phyloP scores from a whole-genome alignment of 2,888 invertebrate genomes.

The Polydrusus pterygomalis region DNA sequence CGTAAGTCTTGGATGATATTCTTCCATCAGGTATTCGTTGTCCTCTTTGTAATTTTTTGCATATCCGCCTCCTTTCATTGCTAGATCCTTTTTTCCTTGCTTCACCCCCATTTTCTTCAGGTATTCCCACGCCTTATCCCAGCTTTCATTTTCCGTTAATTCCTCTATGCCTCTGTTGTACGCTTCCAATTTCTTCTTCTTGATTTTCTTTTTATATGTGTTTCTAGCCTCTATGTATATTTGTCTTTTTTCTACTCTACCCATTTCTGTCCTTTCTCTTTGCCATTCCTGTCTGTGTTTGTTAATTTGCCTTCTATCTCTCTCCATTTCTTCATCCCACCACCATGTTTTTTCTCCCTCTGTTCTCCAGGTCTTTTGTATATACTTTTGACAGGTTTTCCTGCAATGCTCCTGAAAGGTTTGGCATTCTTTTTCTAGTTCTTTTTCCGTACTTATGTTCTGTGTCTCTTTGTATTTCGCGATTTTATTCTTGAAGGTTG shows the following conservation, averaged over 20 bases:
- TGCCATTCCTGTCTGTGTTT: conserved; percentile 10
- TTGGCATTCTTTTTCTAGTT: too few relatives aligned
- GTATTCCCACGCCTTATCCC: conserved; percentile 24
- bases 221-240: not conserved
- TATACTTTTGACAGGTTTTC: too few relatives aligned
- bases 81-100: conserved; percentile 15
- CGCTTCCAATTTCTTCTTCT: conserved; percentile 2
- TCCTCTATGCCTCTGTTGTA: conserved; percentile 15
- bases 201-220: conserved; percentile 23
- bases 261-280: not conserved
- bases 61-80: conserved; percentile 39
- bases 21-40: conserved; percentile 31
- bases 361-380: too few relatives aligned
- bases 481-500: too few relatives aligned
- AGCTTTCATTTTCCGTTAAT: conserved; percentile 16
- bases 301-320: too few relatives aligned
- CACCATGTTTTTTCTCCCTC: too few relatives aligned
- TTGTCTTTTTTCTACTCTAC: not conserved
- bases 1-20: conserved; percentile 49
- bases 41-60: conserved; percentile 41
- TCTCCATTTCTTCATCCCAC: conserved; percentile 19
- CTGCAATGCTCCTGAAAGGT: too few relatives aligned
- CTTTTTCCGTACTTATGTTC: too few relatives aligned
- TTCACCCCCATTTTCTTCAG: not conserved
- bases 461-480: too few relatives aligned